These are phyloP conservation scores for Ondatra zibethicus DNA, from an alignment of 2,113 vertebrate genomes.

Conservation along the genomic window DNA sequence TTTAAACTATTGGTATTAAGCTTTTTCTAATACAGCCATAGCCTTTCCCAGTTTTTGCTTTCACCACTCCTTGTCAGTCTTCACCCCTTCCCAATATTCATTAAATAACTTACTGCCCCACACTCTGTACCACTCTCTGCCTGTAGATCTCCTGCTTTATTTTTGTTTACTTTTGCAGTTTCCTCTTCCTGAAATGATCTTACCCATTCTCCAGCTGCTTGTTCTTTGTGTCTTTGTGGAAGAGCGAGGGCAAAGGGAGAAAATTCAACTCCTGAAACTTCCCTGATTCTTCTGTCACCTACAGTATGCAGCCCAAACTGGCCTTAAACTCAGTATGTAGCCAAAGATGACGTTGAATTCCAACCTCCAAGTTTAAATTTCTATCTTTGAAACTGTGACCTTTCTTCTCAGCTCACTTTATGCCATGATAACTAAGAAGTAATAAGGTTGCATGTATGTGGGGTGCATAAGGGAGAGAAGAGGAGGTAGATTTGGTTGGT, in stretches of 20 bases:
- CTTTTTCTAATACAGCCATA: neutral
- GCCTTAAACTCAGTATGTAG: neutral
- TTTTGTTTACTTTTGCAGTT: neutral
- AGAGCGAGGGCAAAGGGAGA: neutral
- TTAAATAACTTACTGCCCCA: neutral
- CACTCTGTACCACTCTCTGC: too few relatives aligned
- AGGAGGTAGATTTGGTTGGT: neutral
- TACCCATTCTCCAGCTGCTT: neutral
- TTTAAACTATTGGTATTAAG: neutral
- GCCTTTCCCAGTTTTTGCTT: neutral
- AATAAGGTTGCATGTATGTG: neutral
- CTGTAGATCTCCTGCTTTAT: neutral
- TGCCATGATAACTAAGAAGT: constrained; percentile 11
- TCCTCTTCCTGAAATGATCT: neutral
- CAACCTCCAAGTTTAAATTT: neutral
- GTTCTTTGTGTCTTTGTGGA: neutral
- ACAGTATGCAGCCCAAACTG: neutral
- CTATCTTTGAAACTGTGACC: constrained; percentile 52
- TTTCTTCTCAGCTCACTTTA: constrained; percentile 42
- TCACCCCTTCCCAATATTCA: neutral
- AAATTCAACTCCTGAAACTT: neutral
- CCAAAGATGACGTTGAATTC: neutral
- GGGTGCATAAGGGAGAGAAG: neutral
- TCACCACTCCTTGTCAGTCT: neutral
- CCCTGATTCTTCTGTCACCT: neutral